phyloP scores from a whole-genome alignment of 2,888 invertebrate species.

The Cacoxenus indagator region DNA sequence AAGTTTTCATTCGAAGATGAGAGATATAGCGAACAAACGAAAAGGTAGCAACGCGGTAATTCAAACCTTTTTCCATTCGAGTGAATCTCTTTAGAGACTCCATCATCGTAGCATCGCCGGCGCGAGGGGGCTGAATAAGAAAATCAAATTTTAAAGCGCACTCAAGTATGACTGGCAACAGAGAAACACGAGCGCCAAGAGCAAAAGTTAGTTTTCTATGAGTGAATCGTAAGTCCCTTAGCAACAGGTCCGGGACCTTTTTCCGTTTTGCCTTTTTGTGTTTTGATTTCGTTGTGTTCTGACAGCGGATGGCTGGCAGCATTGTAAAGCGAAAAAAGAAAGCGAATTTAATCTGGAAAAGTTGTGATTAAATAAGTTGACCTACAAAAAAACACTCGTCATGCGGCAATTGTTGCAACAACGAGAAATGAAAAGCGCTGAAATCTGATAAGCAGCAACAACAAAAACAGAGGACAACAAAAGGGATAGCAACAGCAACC shows the following conservation, averaged over 20 bases:
- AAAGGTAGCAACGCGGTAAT: constrained; percentile 48
- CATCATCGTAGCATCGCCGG: background rate
- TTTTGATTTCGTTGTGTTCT: background rate
- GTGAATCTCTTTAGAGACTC: constrained; percentile 40
- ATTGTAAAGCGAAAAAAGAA: too few relatives aligned
- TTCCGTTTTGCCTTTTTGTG: background rate
- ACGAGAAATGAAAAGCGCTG: constrained; percentile 3
- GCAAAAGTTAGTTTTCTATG: background rate
- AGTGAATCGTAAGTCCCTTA: constrained; percentile 37
- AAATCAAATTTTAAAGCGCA: constrained; percentile 10
- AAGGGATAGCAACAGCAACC: constrained; percentile 6
- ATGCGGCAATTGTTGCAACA: background rate
- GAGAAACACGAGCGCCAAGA: background rate
- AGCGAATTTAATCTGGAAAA: background rate
- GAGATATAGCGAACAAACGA: constrained; percentile 18
- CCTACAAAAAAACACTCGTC: too few relatives aligned
- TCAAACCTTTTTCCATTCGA: constrained; percentile 61
- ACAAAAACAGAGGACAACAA: constrained; percentile 41
- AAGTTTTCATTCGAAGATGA: too few relatives aligned
- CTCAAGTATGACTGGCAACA: constrained; percentile 7
- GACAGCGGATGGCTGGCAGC: background rate
- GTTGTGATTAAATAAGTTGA: background rate
- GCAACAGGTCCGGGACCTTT: constrained; percentile 48
- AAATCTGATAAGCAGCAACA: constrained; percentile 18
- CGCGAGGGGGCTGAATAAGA: background rate